Percentiles rank a stretch among this genome's conserved stretches.
These are phyloP conservation scores for Chelonoidis abingdonii DNA, from an alignment of 2,113 vertebrate genomes.

Conservation along the genomic window DNA sequence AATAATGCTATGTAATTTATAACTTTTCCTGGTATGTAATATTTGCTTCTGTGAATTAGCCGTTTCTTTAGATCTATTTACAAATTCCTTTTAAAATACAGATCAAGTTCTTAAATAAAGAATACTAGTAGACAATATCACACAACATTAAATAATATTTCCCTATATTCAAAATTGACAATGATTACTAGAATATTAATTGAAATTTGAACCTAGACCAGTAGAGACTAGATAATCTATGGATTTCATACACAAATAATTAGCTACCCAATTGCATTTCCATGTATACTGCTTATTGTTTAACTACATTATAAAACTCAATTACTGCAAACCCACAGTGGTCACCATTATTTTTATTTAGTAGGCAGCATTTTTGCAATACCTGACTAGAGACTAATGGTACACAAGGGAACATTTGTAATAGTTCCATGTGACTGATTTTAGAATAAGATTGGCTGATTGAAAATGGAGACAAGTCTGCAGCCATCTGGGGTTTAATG, in stretches of 20 bases:
- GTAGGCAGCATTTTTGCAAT: not conserved
- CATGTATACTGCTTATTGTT: not conserved
- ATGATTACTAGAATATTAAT: not conserved
- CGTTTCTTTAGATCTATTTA: not conserved
- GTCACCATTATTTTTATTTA: not conserved
- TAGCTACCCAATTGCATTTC: not conserved
- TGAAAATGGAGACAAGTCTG: not conserved
- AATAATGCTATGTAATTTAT: not conserved
- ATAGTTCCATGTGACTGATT: not conserved
- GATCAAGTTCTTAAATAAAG: not conserved
- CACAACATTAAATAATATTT: not conserved
- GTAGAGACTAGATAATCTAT: not conserved
- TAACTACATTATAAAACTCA: not conserved
- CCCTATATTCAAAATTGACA: not conserved
- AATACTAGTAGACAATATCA: not conserved
- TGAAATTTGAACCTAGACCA: not conserved
- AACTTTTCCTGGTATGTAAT: not conserved
- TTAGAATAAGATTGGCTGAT: not conserved
- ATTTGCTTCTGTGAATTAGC: not conserved
- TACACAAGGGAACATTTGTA: not conserved
- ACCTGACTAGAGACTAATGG: not conserved
- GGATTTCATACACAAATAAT: not conserved
- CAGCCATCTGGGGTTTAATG: not conserved
- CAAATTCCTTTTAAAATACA: not conserved
- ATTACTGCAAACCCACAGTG: not conserved